Evolutionary conservation across 2,113 vertebrate species (phyloP).

Genomic region (Meriones unguiculatus): DNA sequence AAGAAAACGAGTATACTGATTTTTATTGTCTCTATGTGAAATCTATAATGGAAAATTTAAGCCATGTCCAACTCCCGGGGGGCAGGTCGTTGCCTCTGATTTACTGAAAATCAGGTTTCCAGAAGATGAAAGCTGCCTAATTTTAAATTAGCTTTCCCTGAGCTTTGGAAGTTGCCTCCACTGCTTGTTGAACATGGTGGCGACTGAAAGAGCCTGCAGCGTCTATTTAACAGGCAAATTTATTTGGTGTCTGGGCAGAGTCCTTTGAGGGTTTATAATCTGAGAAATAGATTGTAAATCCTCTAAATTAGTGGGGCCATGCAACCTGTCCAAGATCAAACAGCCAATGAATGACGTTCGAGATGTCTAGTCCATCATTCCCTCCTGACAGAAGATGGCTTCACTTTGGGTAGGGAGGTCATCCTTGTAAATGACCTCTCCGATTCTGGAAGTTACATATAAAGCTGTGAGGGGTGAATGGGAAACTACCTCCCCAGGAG

Average conservation of each 20-base stretch:
- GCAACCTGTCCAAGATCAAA: slow-evolving; percentile 22
- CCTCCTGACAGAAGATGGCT: neutral
- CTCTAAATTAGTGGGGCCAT: neutral
- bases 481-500: neutral
- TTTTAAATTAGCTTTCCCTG: slow-evolving; percentile 11
- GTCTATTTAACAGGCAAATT: slow-evolving; percentile 39
- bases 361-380: neutral
- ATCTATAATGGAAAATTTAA: neutral
- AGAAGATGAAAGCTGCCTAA: slow-evolving; percentile 23
- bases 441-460: neutral
- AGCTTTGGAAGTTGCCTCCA: slow-evolving; percentile 18
- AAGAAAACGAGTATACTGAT: neutral
- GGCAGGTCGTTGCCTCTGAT: neutral
- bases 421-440: neutral
- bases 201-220: neutral
- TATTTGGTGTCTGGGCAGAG: slow-evolving; percentile 64
- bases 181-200: neutral
- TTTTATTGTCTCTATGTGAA: slow-evolving; percentile 14
- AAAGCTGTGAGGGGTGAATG: neutral
- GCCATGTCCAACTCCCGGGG: neutral
- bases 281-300: slow-evolving; percentile 52
- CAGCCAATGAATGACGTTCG: neutral
- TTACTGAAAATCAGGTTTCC: neutral
- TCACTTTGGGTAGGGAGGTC: neutral
- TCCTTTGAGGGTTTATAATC: slow-evolving; percentile 47